Conservation (phyloP, 2,113 vertebrate species). For the Galbula dea region DNA sequence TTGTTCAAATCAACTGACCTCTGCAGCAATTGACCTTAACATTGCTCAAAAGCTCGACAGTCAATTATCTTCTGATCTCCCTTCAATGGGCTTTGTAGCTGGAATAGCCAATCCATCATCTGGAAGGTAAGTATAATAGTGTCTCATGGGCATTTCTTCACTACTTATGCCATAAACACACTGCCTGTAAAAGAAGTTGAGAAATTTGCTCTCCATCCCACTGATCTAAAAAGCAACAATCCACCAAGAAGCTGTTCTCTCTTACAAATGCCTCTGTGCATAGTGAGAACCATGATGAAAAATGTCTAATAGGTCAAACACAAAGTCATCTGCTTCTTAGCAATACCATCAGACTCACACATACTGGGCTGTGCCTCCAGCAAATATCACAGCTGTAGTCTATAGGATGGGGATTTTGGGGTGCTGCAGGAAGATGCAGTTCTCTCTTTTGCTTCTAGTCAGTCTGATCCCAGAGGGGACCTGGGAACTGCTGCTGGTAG, state of each 20-base stretch:
- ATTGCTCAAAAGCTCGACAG: slow-evolving; percentile 73
- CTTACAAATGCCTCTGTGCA: not conserved
- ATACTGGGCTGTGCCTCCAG: not conserved
- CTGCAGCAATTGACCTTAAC: slow-evolving; percentile 72
- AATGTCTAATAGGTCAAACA: rapidly evolving
- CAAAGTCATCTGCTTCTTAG: not conserved
- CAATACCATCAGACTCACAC: not conserved
- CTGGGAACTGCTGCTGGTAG: not conserved
- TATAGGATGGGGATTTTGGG: not conserved
- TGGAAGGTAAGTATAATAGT: slow-evolving; percentile 68
- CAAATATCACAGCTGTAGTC: not conserved
- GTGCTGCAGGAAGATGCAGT: not conserved
- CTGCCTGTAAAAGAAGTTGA: not conserved
- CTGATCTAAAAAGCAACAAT: not conserved
- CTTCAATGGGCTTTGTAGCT: slow-evolving; percentile 66
- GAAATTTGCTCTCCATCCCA: not conserved
- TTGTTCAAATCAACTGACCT: slow-evolving; percentile 73
- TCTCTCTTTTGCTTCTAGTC: not conserved
- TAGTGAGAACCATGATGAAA: not conserved
- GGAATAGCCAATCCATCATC: slow-evolving; percentile 74
- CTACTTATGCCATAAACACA: not conserved
- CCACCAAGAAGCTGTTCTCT: not conserved
- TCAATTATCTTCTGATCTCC: slow-evolving; percentile 76
- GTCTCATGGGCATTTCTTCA: slow-evolving; percentile 35
- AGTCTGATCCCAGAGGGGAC: not conserved